Evolutionary conservation across 2,888 invertebrate genomes (phyloP).

Genomic region (Chamaedrilus cognettii): DNA sequence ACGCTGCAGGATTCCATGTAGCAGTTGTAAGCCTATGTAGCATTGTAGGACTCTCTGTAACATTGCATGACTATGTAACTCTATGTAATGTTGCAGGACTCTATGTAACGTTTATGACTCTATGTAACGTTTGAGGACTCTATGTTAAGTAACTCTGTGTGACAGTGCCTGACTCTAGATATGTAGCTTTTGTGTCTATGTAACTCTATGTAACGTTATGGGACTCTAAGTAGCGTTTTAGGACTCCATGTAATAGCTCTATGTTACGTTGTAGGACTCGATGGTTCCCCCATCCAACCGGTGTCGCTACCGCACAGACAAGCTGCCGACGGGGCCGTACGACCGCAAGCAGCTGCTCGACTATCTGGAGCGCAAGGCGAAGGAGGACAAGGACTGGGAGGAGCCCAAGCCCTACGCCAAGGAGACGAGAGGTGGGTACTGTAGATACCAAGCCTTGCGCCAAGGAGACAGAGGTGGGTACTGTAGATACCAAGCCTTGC

Average conservation of each 20-base stretch:
- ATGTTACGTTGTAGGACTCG: conserved; percentile 91
- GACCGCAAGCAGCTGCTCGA: conserved; percentile 72
- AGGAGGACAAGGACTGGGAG: conserved; percentile 96
- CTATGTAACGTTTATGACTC: no score
- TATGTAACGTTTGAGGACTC: no score
- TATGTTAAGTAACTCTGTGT: not conserved
- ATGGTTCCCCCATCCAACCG: conserved; percentile 95
- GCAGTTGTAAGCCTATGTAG: no score
- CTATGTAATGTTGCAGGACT: no score
- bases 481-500: conserved; percentile 60
- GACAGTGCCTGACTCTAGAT: no score
- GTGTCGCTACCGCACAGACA: conserved; percentile 94
- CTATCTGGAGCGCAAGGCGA: conserved; percentile 85
- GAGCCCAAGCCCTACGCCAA: conserved; percentile 89
- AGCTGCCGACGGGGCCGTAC: conserved; percentile 92
- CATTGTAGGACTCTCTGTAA: no score
- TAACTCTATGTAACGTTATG: no score
- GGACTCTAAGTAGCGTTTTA: no score
- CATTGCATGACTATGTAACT: no score
- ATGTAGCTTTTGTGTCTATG: no score
- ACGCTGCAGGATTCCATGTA: no score
- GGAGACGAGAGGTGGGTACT: conserved; percentile 73
- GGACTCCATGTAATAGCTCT: not conserved
- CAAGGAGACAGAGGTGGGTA: conserved; percentile 74
- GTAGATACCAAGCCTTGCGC: conserved; percentile 65